Evolutionary conservation across 2,888 invertebrate species (phyloP).

Genomic region (Drosophila pullipes): DNA sequence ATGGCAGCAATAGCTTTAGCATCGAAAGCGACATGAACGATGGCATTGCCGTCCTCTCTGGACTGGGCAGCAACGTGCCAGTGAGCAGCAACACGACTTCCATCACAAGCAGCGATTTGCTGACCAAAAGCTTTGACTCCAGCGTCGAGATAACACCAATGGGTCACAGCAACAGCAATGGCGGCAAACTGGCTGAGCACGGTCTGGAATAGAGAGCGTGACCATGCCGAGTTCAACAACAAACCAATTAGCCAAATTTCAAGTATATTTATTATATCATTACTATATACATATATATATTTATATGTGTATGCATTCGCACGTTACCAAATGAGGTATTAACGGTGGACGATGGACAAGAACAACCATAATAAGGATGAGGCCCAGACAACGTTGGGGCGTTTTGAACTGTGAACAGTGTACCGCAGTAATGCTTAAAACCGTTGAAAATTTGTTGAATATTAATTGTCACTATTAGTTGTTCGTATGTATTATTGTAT

Average conservation of each 20-base stretch:
- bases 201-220: constrained; percentile 52
- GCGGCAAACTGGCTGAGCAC: constrained; percentile 66
- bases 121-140: constrained; percentile 83
- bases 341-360: constrained; percentile 36
- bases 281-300: constrained; percentile 38
- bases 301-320: constrained; percentile 47
- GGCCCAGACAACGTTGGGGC: constrained; percentile 30
- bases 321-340: constrained; percentile 68
- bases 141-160: constrained; percentile 77
- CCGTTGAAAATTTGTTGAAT: constrained; percentile 48
- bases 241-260: constrained; percentile 69
- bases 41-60: constrained; percentile 56
- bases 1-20: constrained; percentile 82
- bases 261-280: constrained; percentile 64
- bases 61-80: constrained; percentile 40
- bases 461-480: constrained; percentile 58
- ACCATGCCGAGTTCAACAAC: constrained; percentile 36
- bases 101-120: constrained; percentile 81
- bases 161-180: constrained; percentile 70
- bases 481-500: constrained; percentile 52
- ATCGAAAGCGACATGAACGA: constrained; percentile 83
- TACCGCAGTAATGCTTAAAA: constrained; percentile 48
- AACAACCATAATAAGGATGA: constrained; percentile 25
- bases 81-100: constrained; percentile 74
- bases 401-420: constrained; percentile 38